These are phyloP conservation scores for Lingula anatina DNA, from an alignment of 2,888 invertebrate species.

Conservation along the genomic window DNA sequence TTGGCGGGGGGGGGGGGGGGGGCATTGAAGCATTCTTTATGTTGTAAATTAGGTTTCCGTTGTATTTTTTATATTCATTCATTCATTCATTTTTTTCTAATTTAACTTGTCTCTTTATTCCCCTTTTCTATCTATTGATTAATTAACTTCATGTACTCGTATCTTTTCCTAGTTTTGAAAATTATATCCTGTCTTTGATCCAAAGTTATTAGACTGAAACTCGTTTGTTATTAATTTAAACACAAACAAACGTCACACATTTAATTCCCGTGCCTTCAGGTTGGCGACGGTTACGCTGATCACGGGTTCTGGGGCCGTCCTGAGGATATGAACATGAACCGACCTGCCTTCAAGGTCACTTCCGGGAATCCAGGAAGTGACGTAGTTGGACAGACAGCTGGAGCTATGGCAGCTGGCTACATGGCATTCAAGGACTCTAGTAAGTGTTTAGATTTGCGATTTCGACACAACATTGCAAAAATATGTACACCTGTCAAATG, in stretches of 20 bases:
- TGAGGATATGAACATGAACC: conserved; percentile 58
- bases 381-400: conserved; percentile 60
- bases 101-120: conserved; percentile 10
- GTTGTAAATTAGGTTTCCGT: no score
- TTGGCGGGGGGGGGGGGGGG: no score
- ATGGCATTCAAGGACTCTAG: conserved; percentile 52
- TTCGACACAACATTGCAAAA: not conserved
- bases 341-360: conserved; percentile 60
- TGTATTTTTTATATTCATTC: no score
- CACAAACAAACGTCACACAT: not conserved
- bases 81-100: no score
- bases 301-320: conserved; percentile 62
- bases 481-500: no score
- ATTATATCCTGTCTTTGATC: no score
- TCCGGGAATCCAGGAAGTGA: conserved; percentile 59
- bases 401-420: conserved; percentile 59
- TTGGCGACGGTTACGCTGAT: conserved; percentile 55
- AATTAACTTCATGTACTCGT: no score
- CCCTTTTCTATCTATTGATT: not conserved
- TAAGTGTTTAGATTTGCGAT: conserved; percentile 2
- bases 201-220: no score
- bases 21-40: no score
- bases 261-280: conserved; percentile 12
- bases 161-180: no score
- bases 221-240: not conserved